Evolutionary conservation across 35 echinoderm and acorn worm genomes (phyloP).

Genomic region (Acanthaster planci): DNA sequence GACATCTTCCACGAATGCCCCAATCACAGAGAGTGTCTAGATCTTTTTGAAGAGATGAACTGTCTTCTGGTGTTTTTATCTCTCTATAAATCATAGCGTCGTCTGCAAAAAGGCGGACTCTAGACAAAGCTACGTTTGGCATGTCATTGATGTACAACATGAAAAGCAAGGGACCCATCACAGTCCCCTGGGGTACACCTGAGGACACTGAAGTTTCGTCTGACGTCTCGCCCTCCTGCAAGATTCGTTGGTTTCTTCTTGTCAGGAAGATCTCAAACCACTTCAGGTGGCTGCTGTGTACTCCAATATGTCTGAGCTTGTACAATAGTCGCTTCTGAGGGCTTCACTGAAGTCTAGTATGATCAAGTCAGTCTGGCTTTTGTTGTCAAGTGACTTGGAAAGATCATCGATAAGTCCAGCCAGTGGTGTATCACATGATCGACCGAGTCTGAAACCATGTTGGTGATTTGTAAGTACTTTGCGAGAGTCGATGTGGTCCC

Average conservation of each 20-base stretch:
- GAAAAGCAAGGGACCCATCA: too few relatives aligned
- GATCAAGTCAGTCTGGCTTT: background rate
- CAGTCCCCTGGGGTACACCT: too few relatives aligned
- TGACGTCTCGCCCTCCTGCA: background rate
- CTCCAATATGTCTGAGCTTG: background rate
- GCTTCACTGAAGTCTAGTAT: slow-evolving; percentile 40
- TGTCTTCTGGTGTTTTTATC: too few relatives aligned
- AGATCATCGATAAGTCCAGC: too few relatives aligned
- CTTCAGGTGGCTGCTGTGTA: background rate
- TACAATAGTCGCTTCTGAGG: slow-evolving; percentile 21
- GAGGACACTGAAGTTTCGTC: background rate
- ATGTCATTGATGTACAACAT: too few relatives aligned
- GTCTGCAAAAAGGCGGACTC: slow-evolving; percentile 29
- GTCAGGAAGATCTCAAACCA: background rate
- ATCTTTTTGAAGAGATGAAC: too few relatives aligned
- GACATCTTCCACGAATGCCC: too few relatives aligned
- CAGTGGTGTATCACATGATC: slow-evolving; percentile 64
- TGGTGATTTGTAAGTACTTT: slow-evolving; percentile 37
- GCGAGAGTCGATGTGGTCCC: slow-evolving; percentile 36
- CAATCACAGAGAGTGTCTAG: too few relatives aligned
- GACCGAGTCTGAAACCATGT: slow-evolving; percentile 58
- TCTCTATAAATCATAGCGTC: slow-evolving; percentile 22
- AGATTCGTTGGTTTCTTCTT: background rate
- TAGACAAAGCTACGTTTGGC: background rate
- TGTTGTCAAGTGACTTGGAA: slow-evolving; percentile 36